Conservation (phyloP, 2,888 invertebrate genomes). For the Harmothoe impar region DNA sequence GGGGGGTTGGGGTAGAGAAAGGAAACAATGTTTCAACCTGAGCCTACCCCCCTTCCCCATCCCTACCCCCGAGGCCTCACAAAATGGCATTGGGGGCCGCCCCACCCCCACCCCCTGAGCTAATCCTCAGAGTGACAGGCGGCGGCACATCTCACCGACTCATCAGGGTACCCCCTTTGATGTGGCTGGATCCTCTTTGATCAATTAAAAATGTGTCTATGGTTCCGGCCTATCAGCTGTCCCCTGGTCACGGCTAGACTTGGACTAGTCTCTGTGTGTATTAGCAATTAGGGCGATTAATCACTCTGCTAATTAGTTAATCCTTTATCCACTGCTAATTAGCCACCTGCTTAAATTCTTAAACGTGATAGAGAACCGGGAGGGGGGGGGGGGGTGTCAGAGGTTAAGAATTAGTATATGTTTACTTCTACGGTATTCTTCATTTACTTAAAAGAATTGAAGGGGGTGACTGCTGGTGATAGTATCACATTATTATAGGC, state of each 20-base stretch:
- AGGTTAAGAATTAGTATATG: no score
- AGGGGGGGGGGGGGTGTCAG: neutral
- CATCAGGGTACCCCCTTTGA: constrained; percentile 27
- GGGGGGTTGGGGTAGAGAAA: neutral
- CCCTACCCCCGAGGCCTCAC: neutral
- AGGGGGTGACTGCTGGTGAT: no score
- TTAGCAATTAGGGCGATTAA: constrained; percentile 27
- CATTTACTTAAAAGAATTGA: no score
- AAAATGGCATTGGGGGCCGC: neutral
- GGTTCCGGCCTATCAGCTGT: constrained; percentile 51
- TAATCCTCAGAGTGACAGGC: constrained; percentile 32
- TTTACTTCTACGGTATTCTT: no score
- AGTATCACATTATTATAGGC: no score
- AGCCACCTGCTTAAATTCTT: neutral
- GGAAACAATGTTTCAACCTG: constrained; percentile 30
- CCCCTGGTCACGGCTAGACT: constrained; percentile 13
- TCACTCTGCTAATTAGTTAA: constrained; percentile 31
- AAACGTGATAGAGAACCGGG: neutral
- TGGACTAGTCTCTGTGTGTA: neutral
- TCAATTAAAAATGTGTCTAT: constrained; percentile 52
- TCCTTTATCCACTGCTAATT: neutral
- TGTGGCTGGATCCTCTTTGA: constrained; percentile 24
- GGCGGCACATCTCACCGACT: constrained; percentile 6
- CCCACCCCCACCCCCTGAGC: neutral
- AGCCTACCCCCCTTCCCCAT: neutral